Evolutionary conservation across 1,140 invertebrate genomes (phyloP).

Genomic region (Maconellicoccus hirsutus): DNA sequence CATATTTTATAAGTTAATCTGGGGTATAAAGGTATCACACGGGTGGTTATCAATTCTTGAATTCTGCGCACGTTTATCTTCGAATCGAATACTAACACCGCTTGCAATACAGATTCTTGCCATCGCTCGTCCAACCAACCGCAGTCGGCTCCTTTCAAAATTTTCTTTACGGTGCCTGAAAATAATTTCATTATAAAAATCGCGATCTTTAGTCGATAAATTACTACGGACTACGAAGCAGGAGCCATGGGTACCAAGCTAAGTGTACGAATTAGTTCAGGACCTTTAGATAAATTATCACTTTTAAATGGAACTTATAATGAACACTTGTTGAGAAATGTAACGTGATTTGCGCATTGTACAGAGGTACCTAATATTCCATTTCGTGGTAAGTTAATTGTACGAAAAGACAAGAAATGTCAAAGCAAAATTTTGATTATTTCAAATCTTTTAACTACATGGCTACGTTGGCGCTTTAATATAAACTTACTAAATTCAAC

Average conservation of each 20-base stretch:
- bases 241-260: too few species aligned
- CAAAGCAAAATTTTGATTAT: too few species aligned
- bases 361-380: too few species aligned
- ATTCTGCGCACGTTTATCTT: conserved; percentile 36
- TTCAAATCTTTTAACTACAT: too few species aligned
- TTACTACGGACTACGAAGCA: too few species aligned
- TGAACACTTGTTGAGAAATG: conserved; percentile 7
- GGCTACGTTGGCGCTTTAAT: too few species aligned
- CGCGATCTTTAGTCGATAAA: neutral
- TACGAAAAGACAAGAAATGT: too few species aligned
- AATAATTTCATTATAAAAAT: neutral
- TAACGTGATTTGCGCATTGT: neutral
- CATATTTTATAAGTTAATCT: conserved; percentile 38
- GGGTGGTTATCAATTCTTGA: conserved; percentile 37
- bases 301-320: neutral
- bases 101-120: conserved; percentile 38
- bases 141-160: conserved; percentile 18
- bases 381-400: too few species aligned
- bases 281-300: neutral
- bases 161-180: neutral
- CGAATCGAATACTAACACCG: conserved; percentile 41
- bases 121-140: conserved; percentile 39
- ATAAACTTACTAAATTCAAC: too few species aligned
- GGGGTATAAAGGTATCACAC: conserved; percentile 40
- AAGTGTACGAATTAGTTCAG: neutral